Percentiles rank a stretch among this genome's conserved stretches.
phyloP scores from a whole-genome alignment of 1,140 invertebrate species.

The Vollenhovia emeryi region DNA sequence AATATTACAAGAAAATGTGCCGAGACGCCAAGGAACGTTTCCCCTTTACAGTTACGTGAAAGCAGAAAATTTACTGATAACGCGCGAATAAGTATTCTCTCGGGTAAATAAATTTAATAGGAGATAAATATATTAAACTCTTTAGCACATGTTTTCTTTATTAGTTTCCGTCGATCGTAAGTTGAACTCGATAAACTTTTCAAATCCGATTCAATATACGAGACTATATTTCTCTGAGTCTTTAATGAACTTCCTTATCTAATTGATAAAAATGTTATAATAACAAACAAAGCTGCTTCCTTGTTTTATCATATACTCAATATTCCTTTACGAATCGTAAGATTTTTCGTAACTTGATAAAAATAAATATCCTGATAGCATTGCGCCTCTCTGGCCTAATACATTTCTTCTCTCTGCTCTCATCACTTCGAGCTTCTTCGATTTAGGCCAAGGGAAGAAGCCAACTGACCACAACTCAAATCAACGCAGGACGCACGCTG shows the following conservation, averaged over 20 bases:
- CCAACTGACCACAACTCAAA: background rate
- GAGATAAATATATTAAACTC: background rate
- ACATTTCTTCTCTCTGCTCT: background rate
- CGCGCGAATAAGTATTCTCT: slow-evolving; percentile 11
- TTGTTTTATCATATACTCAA: background rate
- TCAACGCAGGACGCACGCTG: slow-evolving; percentile 12
- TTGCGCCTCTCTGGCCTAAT: background rate
- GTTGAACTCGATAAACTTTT: background rate
- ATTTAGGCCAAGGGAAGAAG: slow-evolving; percentile 11
- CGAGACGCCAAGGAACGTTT: slow-evolving; percentile 37
- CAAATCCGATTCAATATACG: background rate
- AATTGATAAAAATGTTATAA: background rate
- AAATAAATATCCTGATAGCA: background rate
- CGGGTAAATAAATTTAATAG: background rate
- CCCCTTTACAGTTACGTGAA: slow-evolving; percentile 10
- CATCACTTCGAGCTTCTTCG: background rate
- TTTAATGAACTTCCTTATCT: background rate
- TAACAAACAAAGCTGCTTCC: background rate
- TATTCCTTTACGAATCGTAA: background rate
- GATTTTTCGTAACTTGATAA: background rate
- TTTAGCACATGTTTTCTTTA: background rate
- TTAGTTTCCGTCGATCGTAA: background rate
- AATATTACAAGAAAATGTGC: slow-evolving; percentile 29
- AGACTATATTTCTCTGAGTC: background rate
- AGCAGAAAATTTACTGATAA: slow-evolving; percentile 7